Base-by-base conservation (phyloP, 2,797 vertebrate genomes). In the Galaxias olidus region DNA sequence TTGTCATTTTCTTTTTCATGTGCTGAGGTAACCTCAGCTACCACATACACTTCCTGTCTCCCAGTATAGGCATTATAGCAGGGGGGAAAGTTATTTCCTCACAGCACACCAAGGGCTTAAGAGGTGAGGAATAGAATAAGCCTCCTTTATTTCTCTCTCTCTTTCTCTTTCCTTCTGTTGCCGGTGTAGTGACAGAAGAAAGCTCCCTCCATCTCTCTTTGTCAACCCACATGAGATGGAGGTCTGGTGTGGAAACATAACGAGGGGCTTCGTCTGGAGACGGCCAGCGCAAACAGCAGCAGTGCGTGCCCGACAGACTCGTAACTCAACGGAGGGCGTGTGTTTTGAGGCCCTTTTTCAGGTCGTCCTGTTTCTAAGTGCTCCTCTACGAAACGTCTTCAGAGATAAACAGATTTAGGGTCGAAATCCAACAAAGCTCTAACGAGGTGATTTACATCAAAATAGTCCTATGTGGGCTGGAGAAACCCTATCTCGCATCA, bases 181-280 rank as follows among this genome's bases (percentile, higher is more conserved):
- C 30, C 30, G 6, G 30, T 30, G 30, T n/a, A n/a, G 30, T 30
- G 30, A 30, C 30, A 30, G 30, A 30, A 30, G 30, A 3, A 3
- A 30, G 57, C 11, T 52, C 9, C 13, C 15, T 40, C 20, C 11
- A 65, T 71, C 75, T 20, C 53, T 69, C 40, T 54, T 59, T 71
- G 67, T 78, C 69, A 70, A 52, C 65, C 70, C 11, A 69, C 15
- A 66, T 65, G 56, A 0, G 54, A 61, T 74, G 77, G 42, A 61
- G 20, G 74, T 67, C 71, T 66, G 64, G 18, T 54, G 4, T 49
- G 54, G 47, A 72, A 76, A 73, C 53, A 70, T 68, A 76, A 84
- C 77, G 66, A 63, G 54, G 71, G 73, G 42, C 80, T 9, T 73
- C 50, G 54, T 60, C 42, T 41, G 15, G 42, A 58, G 44, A 68